Conservation (phyloP, 2,888 invertebrate genomes). For the Cephus nigrinus region DNA sequence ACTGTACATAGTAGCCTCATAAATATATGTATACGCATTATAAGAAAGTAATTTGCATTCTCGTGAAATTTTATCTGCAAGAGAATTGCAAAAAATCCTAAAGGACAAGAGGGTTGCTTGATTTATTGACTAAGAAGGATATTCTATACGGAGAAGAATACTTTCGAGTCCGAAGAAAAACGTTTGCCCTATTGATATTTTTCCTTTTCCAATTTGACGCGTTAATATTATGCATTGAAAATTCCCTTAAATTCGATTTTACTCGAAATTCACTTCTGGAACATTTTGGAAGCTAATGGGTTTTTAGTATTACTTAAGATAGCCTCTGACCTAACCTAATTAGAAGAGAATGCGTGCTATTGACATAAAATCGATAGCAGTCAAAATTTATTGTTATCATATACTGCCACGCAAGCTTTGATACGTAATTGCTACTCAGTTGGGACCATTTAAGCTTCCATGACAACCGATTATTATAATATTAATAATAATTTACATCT, state of each 20-base stretch:
- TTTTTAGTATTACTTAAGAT: not conserved
- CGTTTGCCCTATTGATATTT: not conserved
- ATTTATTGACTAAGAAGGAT: not conserved
- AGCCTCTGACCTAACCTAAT: no score
- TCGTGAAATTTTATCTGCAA: not conserved
- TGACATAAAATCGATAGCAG: not conserved
- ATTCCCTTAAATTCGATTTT: not conserved
- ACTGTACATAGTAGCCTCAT: no score
- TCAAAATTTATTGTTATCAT: not conserved
- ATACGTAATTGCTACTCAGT: not conserved
- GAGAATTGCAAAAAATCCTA: not conserved
- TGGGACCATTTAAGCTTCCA: not conserved
- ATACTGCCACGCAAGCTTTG: not conserved
- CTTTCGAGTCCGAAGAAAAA: no score
- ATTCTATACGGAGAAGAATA: not conserved
- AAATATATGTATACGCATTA: no score
- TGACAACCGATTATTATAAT: not conserved
- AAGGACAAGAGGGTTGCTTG: not conserved
- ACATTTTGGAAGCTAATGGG: not conserved
- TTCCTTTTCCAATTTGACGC: not conserved
- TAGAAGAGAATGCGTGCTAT: not conserved
- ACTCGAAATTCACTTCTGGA: not conserved
- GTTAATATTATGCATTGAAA: not conserved
- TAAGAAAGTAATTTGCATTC: not conserved
- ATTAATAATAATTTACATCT: not conserved